phyloP scores from a whole-genome alignment of 1,140 invertebrate genomes.

The Semibalanus balanoides region DNA sequence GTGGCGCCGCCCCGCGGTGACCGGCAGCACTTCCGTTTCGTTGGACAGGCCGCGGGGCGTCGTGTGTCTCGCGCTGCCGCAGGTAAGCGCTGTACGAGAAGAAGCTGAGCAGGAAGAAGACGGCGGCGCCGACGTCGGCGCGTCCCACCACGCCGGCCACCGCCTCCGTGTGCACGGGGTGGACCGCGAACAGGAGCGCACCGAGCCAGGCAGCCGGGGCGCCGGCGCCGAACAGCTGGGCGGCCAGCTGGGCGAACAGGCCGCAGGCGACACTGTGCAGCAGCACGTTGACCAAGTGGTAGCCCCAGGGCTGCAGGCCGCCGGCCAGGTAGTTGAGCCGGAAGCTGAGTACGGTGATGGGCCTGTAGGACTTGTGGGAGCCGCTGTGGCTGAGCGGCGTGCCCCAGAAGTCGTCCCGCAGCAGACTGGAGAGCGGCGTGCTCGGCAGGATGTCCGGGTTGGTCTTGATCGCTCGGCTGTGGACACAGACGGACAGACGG shows the following conservation, averaged over 20 bases:
- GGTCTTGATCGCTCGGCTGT: conserved; percentile 22
- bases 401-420: conserved; percentile 81
- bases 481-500: conserved; percentile 10
- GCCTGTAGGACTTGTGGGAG: conserved; percentile 82
- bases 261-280: conserved; percentile 50
- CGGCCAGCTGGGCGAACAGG: conserved; percentile 44
- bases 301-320: conserved; percentile 45
- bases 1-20: background rate
- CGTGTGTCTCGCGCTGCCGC: background rate
- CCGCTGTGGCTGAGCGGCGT: conserved; percentile 55
- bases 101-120: conserved; percentile 59
- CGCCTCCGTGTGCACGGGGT: conserved; percentile 72
- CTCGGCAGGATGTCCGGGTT: conserved; percentile 44
- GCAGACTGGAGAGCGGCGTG: conserved; percentile 45
- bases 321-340: conserved; percentile 47
- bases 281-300: conserved; percentile 54
- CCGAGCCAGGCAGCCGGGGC: conserved; percentile 54
- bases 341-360: conserved; percentile 62
- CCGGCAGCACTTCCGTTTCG: background rate
- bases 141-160: conserved; percentile 91
- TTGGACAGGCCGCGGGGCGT: background rate
- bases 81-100: conserved; percentile 34
- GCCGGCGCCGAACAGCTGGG: conserved; percentile 47
- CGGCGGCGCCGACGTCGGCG: conserved; percentile 69
- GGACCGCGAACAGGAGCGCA: conserved; percentile 69